Percentiles rank a stretch among this genome's conserved stretches.
Conservation (phyloP, 1,140 invertebrate genomes). For the Aphelinus certus region DNA sequence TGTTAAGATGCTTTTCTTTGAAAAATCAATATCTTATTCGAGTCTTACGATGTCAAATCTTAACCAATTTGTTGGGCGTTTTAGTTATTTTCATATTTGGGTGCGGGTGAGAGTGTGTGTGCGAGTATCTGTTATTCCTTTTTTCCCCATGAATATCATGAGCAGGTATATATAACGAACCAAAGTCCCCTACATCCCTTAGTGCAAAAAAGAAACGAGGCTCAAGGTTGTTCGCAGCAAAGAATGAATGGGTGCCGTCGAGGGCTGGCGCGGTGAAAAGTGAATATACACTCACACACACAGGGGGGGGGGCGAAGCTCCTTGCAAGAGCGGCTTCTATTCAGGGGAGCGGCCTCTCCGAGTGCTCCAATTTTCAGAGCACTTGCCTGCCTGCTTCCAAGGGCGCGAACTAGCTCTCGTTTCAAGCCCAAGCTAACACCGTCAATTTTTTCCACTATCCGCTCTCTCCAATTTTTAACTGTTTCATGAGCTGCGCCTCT, state of each 20-base stretch:
- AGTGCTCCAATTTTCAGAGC: constrained; percentile 18
- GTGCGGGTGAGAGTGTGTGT: no score
- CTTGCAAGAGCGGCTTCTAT: background rate
- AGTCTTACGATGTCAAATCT: no score
- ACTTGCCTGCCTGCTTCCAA: background rate
- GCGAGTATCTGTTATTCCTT: no score
- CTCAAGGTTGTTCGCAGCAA: constrained; percentile 1
- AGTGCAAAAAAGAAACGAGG: background rate
- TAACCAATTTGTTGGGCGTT: no score
- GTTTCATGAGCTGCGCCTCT: no score
- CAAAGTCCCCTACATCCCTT: no score
- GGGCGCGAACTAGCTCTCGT: constrained; percentile 24
- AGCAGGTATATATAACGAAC: no score
- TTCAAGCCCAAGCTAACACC: background rate
- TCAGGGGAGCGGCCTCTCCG: background rate
- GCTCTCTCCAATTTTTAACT: constrained; percentile 4
- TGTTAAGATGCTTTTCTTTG: no score
- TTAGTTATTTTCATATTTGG: no score
- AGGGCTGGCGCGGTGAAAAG: background rate
- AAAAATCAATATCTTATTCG: no score
- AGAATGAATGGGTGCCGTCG: background rate
- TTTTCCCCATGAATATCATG: no score
- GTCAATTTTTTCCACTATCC: no score
- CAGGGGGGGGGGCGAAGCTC: background rate
- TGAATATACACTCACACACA: background rate